phyloP scores from a whole-genome alignment of 2,113 vertebrate species.

The Jaculus jaculus region DNA sequence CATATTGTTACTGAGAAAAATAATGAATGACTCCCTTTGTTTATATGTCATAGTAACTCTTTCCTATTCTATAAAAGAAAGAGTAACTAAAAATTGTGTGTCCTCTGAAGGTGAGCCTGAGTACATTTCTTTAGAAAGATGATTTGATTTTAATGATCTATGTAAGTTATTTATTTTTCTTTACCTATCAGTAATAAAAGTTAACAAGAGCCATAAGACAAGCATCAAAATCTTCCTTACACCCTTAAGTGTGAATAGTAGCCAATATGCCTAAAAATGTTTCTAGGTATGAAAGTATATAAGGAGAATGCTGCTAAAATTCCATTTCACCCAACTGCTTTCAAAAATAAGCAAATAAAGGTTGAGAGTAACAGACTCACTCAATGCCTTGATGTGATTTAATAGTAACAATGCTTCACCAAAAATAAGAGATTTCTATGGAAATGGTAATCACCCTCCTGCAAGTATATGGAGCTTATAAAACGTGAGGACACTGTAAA shows the following conservation, averaged over 20 bases:
- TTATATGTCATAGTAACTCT: neutral
- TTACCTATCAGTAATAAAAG: neutral
- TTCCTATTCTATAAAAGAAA: neutral
- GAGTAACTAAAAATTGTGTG: constrained; percentile 34
- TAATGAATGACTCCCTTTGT: neutral
- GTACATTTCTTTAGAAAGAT: neutral
- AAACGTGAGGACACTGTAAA: constrained; percentile 57
- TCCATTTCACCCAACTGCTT: neutral
- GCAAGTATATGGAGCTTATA: constrained; percentile 16
- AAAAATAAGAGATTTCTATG: constrained; percentile 56
- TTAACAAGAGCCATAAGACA: neutral
- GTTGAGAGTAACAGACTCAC: neutral
- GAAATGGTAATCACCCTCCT: constrained; percentile 41
- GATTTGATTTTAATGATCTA: neutral
- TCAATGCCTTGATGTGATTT: constrained; percentile 31
- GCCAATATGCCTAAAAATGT: neutral
- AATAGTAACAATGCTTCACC: neutral
- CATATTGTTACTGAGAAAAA: neutral
- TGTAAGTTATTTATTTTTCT: neutral
- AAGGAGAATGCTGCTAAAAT: neutral
- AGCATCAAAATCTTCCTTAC: neutral
- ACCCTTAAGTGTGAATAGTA: neutral
- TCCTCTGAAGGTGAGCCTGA: neutral
- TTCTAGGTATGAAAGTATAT: neutral
- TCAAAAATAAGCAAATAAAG: constrained; percentile 46